Percentiles rank a stretch among this genome's conserved stretches.
These are phyloP conservation scores for Procavia capensis DNA, from an alignment of 2,113 vertebrate species.

Conservation along the genomic window DNA sequence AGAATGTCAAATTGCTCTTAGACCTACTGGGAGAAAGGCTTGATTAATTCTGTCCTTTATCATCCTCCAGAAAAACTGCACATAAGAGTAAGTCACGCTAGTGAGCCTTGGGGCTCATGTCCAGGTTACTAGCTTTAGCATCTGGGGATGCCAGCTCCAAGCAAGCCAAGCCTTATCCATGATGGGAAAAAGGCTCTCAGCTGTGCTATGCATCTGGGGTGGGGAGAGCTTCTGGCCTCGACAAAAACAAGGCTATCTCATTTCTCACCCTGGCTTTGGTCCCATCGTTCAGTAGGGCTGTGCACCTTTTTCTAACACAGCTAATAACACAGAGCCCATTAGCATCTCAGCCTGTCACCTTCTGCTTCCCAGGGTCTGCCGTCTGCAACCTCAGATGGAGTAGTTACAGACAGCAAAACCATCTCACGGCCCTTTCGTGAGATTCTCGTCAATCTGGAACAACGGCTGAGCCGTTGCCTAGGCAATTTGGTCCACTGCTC, in stretches of 20 bases:
- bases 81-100: not conserved
- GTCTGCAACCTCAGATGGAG: conserved; percentile 8
- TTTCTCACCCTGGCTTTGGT: not conserved
- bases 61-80: not conserved
- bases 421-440: not conserved
- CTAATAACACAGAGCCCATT: not conserved
- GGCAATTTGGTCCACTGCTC: conserved; percentile 26
- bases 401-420: not conserved
- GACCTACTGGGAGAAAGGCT: not conserved
- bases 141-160: not conserved
- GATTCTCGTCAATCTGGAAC: not conserved
- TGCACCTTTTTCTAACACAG: not conserved
- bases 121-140: not conserved
- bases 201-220: not conserved
- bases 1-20: conserved; percentile 12
- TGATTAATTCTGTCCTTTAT: not conserved
- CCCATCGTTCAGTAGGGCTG: not conserved
- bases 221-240: not conserved
- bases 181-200: not conserved
- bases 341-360: conserved; percentile 29
- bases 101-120: not conserved
- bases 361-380: not conserved
- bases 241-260: not conserved
- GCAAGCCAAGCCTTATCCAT: not conserved
- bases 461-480: not conserved